These are phyloP conservation scores for Sarcophaga bullata DNA, from an alignment of 1,140 invertebrate species.

Conservation along the genomic window DNA sequence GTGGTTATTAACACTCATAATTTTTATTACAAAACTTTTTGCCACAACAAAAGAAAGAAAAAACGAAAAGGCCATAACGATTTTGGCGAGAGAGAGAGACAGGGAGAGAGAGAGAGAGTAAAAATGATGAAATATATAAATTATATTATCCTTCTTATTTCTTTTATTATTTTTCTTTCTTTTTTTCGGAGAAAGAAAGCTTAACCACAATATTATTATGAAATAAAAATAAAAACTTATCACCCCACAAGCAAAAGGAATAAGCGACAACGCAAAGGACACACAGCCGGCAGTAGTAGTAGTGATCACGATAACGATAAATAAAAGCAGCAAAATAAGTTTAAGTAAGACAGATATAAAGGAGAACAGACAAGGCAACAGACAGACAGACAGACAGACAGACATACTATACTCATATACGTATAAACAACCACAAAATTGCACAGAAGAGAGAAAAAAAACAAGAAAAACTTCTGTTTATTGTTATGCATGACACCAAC, in stretches of 20 bases:
- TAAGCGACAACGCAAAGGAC: too few species aligned
- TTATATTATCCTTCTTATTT: slow-evolving; percentile 20
- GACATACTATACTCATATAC: not conserved
- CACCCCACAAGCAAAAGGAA: too few species aligned
- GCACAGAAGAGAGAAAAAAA: not conserved
- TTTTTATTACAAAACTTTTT: slow-evolving; percentile 36
- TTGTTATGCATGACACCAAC: slow-evolving; percentile 38
- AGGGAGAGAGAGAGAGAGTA: too few species aligned
- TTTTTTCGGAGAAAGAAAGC: too few species aligned
- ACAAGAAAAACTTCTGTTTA: not conserved
- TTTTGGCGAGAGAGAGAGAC: too few species aligned
- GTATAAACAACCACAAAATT: too few species aligned
- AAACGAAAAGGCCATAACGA: not conserved
- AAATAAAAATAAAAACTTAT: too few species aligned
- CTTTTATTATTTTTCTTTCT: not conserved
- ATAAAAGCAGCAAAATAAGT: too few species aligned
- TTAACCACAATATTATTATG: too few species aligned
- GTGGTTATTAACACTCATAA: slow-evolving; percentile 38
- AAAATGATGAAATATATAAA: slow-evolving; percentile 27
- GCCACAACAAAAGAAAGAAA: not conserved
- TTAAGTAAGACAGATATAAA: not conserved
- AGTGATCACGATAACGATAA: too few species aligned
- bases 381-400: not conserved
- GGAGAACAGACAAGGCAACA: not conserved
- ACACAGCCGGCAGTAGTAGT: too few species aligned